phyloP scores from a whole-genome alignment of 2,888 invertebrate species.

The Caenorhabditis sp. region DNA sequence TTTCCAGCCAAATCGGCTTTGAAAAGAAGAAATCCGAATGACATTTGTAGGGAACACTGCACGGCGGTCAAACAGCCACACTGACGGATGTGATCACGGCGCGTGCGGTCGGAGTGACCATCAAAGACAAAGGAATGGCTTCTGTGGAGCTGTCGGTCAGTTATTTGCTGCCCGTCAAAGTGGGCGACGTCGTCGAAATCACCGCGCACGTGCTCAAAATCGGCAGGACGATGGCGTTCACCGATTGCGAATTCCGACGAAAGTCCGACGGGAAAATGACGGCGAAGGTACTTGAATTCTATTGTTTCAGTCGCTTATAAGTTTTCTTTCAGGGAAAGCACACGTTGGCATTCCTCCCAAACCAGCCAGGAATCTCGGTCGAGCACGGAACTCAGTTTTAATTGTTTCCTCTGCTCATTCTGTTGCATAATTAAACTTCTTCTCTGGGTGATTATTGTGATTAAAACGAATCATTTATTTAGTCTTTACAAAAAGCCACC shows the following conservation, averaged over 20 bases:
- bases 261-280: constrained; percentile 72
- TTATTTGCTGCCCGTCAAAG: constrained; percentile 74
- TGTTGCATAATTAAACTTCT: constrained; percentile 12
- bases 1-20: too few species aligned
- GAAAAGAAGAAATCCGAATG: too few species aligned
- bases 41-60: constrained; percentile 71
- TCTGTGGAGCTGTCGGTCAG: constrained; percentile 74
- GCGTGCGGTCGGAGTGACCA: constrained; percentile 70
- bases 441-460: neutral
- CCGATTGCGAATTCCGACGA: constrained; percentile 74
- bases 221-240: constrained; percentile 74
- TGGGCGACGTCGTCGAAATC: constrained; percentile 73
- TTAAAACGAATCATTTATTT: too few species aligned
- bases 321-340: constrained; percentile 65
- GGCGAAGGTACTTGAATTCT: constrained; percentile 62
- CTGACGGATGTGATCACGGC: constrained; percentile 75
- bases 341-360: constrained; percentile 62
- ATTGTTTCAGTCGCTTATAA: too few species aligned
- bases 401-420: neutral
- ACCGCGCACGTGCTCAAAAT: constrained; percentile 73
- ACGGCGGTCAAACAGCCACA: constrained; percentile 74
- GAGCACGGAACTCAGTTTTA: constrained; percentile 54
- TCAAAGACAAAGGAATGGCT: constrained; percentile 71
- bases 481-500: constrained; percentile 12
- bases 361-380: constrained; percentile 53